Evolutionary conservation across 2,113 vertebrate species (phyloP), one percentile per base, ranked within the genome.

Genomic region (Spilogale gracilis): DNA sequence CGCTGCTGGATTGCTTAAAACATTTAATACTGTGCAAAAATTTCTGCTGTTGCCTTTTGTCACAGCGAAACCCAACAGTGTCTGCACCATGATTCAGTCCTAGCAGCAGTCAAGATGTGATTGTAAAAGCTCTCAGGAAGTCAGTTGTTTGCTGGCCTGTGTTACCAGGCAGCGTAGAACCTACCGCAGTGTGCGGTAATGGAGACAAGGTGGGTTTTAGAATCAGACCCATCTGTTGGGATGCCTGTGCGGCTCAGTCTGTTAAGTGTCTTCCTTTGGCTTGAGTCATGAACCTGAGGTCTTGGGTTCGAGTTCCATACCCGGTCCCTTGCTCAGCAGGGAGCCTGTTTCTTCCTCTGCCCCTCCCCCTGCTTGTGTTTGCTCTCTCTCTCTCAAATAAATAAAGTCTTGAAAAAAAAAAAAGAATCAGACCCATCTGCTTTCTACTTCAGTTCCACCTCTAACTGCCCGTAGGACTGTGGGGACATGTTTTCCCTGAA

Each of bases 1-100:
- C 9, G 97, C 61, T 73, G 80, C 82, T 92, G 45, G 93, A 97
- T 80, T 94, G 87, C 5, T 95, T 65, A 38, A 94, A 80, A 91
- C 74, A 71, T 91, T 94, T 3, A 89, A 38, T 76, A 85, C 65
- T 88, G 79, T 1, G 88, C 58, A 93, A 94, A 80, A 48, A 90
- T 98, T 98, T 96, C 84, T 94, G 27, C 86, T 67, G 89, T 2
- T 85, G 54, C 17, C 30, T 85, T 74, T 93, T 80, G 30, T 60
- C 93, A 67, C 30, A 88, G 38, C 32, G 63, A 89, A 82, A 5
- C 20, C 71, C 71, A 78, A 18, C 14, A 54, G 23, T 61, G 17
- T 82, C 52, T 86, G n/a, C 61, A 50, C 9, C 30, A 43, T 79
- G 43, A 25, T 78, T 73, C 6, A 7, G 65, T 73, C 80, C 63